Base-by-base conservation (phyloP, 2,797 vertebrate species). In the Carapus acus region DNA sequence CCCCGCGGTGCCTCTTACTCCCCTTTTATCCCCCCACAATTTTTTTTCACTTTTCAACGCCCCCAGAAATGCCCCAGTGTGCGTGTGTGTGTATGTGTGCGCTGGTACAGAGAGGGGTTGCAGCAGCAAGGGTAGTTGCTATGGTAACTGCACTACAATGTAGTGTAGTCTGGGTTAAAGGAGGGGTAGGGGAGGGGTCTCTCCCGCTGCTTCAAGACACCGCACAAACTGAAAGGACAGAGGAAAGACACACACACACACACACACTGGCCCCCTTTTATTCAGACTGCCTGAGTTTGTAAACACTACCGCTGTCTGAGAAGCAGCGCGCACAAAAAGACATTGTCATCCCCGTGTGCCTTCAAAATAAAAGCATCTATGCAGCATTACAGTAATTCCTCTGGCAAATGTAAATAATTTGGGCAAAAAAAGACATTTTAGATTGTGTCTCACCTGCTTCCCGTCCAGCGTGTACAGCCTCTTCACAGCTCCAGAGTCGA, bases 381-480 rank as follows among this genome's bases (percentile, higher is more conserved):
- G 19, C 21, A 6, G 7, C 5, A 7, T 16, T 9, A 36, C 11
- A 31, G 18, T 27, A 4, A 27, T 27, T 5, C 4, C 9, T 27
- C 31, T 11, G 31, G 14, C 6, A 33, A 33, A 12, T 33, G 11
- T 7, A 33, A 33, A 33, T 12, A 33, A 33, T 33, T 7, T 33
- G 8, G 31, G 12, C n/a, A n/a, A n/a, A 13, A 13, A 33, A 4
- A 9, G 6, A 33, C 6, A 4, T 7, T 3, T 4, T 13, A 33
- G 22, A 19, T 13, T 2, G 20, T 6, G 0, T 2, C 67, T 59
- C 47, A 94, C 96, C 95, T 96, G 96, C 58, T 98, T 98, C 12
- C 96, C 96, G 2, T 97, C 95, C 82, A 98, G 85, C 0, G 96
- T 98, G 82, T 94, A 97, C 21, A 98, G 89, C 79, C 90, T 90